Conservation (phyloP, 2,113 vertebrate species). For the Ictalurus punctatus region DNA sequence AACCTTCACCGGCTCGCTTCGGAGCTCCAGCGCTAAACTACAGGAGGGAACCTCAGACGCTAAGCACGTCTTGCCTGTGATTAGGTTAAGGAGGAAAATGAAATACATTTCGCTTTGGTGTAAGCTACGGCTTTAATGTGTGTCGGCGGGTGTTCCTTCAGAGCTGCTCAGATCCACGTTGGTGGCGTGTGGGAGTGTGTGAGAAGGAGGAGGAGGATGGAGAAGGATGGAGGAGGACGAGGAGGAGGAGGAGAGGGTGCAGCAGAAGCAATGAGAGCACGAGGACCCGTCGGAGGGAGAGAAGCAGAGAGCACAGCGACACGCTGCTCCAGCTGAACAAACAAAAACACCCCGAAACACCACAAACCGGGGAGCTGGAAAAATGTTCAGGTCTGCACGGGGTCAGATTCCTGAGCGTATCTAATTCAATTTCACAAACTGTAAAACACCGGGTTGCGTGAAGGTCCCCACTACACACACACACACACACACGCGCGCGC, state of each 20-base stretch:
- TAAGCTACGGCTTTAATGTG: conserved; percentile 15
- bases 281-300: conserved; percentile 53
- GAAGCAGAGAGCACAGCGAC: conserved; percentile 66
- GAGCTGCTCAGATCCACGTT: conserved; percentile 60
- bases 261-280: conserved; percentile 44
- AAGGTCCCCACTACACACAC: conserved; percentile 27
- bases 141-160: conserved; percentile 45
- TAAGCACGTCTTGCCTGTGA: background rate
- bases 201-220: conserved; percentile 15
- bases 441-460: conserved; percentile 68
- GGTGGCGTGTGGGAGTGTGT: conserved; percentile 61
- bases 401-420: conserved; percentile 78
- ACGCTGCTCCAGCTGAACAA: conserved; percentile 80
- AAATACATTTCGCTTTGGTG: conserved; percentile 3
- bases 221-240: background rate
- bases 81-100: conserved; percentile 2
- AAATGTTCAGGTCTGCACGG: conserved; percentile 72
- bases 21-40: background rate
- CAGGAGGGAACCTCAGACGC: background rate
- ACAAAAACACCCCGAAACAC: conserved; percentile 76
- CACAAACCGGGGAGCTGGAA: conserved; percentile 74
- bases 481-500: conserved; percentile 27
- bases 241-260: background rate
- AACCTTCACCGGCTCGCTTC: background rate
- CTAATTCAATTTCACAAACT: conserved; percentile 83